Base-by-base conservation (phyloP, 2,113 vertebrate species). In the Salvelinus alpinus region DNA sequence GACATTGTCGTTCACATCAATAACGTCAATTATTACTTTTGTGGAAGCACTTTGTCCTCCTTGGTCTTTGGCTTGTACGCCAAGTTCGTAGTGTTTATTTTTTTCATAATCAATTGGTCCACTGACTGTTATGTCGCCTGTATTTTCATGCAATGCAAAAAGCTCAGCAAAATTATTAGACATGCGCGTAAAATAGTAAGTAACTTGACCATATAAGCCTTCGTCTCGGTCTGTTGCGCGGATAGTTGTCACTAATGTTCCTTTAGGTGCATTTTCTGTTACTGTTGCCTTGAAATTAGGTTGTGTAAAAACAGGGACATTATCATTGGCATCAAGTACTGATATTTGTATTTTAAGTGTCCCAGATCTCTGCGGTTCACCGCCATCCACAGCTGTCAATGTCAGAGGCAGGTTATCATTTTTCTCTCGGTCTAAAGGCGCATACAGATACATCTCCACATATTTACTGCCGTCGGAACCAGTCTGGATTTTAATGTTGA, bases 1-100 rank as follows among this genome's bases (percentile, higher is more conserved):
- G 0, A 80, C 83, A 72, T 94, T 94, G 47, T 94, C 94, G 77
- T 94, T 94, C 14, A 92, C 78, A 72, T 95, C 92, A 54, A 80
- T 77, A 3, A 93, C 76, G 31, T 88, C 84, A 57, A 65, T 38
- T 2, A 88, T 82, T 1, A 90, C 82, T 59, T 85, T 86, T 0
- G 84, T 82, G 8, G 82, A n/a, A n/a, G n/a, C n/a, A n/a, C n/a
- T 86, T 16, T 90, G 86, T 62, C 87, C 84, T 51, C 87, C 89
- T 59, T 88, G 82, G 76, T 91, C 89, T 70, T 86, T 90, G 1
- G 89, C 88, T 65, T 80, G 75, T 8, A 91, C 80, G 0, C 83
- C 78, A 2, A 90, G 85, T 57, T 91, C 85, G 69, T 76, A 89
- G 7, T 83, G 14, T 29, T 81, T 88, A 75, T 70, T 77, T 25